Percentiles rank a stretch among this genome's conserved stretches.
Evolutionary conservation across 2,888 invertebrate genomes (phyloP).

Genomic region (Drosophila vallismaia): DNA sequence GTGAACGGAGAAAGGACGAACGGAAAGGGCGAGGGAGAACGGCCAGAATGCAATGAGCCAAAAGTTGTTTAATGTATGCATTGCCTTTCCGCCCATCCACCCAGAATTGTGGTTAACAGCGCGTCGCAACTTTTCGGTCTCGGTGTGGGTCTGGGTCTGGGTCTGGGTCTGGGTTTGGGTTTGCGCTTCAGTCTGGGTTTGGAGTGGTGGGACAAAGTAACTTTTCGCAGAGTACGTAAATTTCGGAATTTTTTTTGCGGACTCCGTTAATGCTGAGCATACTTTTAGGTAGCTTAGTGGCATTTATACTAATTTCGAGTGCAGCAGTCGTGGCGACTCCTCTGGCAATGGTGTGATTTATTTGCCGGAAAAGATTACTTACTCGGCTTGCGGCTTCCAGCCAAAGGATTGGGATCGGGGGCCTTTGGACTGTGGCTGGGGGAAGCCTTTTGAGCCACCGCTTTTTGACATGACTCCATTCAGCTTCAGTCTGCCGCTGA

Average conservation of each 20-base stretch:
- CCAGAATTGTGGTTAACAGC: conserved; percentile 71
- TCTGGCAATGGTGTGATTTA: conserved; percentile 81
- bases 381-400: conserved; percentile 62
- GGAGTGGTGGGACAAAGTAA: conserved; percentile 48
- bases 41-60: conserved; percentile 77
- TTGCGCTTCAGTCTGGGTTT: conserved; percentile 34
- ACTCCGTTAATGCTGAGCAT: conserved; percentile 60
- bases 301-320: conserved; percentile 79
- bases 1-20: conserved; percentile 16
- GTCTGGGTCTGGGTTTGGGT: too few relatives aligned
- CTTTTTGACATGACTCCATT: conserved; percentile 54
- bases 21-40: neutral
- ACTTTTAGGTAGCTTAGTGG: conserved; percentile 77
- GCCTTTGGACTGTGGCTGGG: neutral
- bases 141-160: conserved; percentile 6
- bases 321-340: conserved; percentile 11
- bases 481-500: conserved; percentile 64
- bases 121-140: conserved; percentile 70
- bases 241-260: conserved; percentile 51
- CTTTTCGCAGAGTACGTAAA: conserved; percentile 74
- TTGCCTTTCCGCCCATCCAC: conserved; percentile 50
- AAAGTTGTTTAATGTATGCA: conserved; percentile 81
- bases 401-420: neutral
- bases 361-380: conserved; percentile 83
- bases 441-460: conserved; percentile 34